Evolutionary conservation across 2,888 invertebrate genomes (phyloP).

Genomic region (Crepidodera aurea): DNA sequence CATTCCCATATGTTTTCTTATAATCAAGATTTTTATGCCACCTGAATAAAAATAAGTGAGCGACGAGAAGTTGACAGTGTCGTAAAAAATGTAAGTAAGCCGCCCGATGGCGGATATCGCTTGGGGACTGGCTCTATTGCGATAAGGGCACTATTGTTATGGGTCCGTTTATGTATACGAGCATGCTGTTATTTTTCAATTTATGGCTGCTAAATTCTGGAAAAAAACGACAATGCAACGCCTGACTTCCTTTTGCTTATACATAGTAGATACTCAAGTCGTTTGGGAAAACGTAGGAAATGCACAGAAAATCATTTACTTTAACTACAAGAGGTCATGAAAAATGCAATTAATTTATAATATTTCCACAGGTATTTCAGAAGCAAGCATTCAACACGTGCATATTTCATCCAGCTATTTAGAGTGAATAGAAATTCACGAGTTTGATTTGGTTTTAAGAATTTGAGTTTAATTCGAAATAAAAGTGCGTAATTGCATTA

Average conservation of each 20-base stretch:
- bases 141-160: slow-evolving; percentile 52
- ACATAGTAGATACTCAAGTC: background rate
- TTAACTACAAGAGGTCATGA: too few species aligned
- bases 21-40: slow-evolving; percentile 16
- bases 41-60: slow-evolving; percentile 34
- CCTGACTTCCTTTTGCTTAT: background rate
- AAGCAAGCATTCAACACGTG: too few species aligned
- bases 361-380: too few species aligned
- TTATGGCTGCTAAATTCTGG: slow-evolving; percentile 46
- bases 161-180: slow-evolving; percentile 47
- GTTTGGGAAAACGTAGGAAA: background rate
- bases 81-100: slow-evolving; percentile 46
- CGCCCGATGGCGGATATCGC: slow-evolving; percentile 44
- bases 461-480: too few species aligned
- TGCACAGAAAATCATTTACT: too few species aligned
- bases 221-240: slow-evolving; percentile 5
- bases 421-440: too few species aligned
- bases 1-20: background rate
- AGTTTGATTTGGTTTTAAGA: too few species aligned
- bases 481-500: too few species aligned
- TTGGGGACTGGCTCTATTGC: slow-evolving; percentile 44
- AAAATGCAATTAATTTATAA: too few species aligned
- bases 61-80: slow-evolving; percentile 36
- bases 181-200: slow-evolving; percentile 53
- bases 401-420: too few species aligned